A percentile compares a stretch with the other conserved stretches of the same genome.
These are phyloP conservation scores for Polyergus mexicanus DNA, from an alignment of 1,140 invertebrate species.

Conservation along the genomic window DNA sequence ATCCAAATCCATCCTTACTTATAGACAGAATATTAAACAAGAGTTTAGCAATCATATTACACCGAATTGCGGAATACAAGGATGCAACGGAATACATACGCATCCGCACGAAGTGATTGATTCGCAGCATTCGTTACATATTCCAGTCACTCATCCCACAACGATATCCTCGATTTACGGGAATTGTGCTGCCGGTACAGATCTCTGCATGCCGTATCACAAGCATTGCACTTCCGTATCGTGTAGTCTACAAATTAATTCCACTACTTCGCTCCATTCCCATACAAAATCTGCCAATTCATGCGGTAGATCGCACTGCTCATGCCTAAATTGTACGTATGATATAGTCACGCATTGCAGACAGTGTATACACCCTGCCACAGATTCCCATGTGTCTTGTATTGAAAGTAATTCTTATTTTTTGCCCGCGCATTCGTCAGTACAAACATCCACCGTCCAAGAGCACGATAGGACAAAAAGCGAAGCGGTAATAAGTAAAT, in stretches of 20 bases:
- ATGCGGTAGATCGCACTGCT: slow-evolving; percentile 70
- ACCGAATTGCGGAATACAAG: slow-evolving; percentile 73
- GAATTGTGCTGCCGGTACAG: slow-evolving; percentile 73
- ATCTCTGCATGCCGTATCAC: slow-evolving; percentile 79
- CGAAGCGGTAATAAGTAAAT: slow-evolving; percentile 74
- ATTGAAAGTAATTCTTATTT: slow-evolving; percentile 80
- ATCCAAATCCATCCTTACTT: slow-evolving; percentile 62
- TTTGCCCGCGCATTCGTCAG: slow-evolving; percentile 75
- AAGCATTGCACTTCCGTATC: slow-evolving; percentile 79
- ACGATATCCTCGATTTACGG: slow-evolving; percentile 74
- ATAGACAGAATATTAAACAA: slow-evolving; percentile 78
- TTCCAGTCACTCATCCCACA: slow-evolving; percentile 69
- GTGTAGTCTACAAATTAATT: slow-evolving; percentile 77
- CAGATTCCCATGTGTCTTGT: slow-evolving; percentile 73
- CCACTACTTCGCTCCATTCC: slow-evolving; percentile 68
- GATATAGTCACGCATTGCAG: slow-evolving; percentile 81
- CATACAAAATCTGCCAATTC: slow-evolving; percentile 67
- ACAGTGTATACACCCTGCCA: slow-evolving; percentile 79
- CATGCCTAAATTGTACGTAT: slow-evolving; percentile 79
- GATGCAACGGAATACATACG: slow-evolving; percentile 69
- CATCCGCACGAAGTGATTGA: slow-evolving; percentile 74
- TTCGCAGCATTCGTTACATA: slow-evolving; percentile 73
- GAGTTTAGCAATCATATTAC: slow-evolving; percentile 73
- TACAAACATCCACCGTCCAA: slow-evolving; percentile 78
- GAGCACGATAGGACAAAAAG: slow-evolving; percentile 74